Base-by-base conservation (phyloP, 1,140 invertebrate species). In the Plodia interpunctella region DNA sequence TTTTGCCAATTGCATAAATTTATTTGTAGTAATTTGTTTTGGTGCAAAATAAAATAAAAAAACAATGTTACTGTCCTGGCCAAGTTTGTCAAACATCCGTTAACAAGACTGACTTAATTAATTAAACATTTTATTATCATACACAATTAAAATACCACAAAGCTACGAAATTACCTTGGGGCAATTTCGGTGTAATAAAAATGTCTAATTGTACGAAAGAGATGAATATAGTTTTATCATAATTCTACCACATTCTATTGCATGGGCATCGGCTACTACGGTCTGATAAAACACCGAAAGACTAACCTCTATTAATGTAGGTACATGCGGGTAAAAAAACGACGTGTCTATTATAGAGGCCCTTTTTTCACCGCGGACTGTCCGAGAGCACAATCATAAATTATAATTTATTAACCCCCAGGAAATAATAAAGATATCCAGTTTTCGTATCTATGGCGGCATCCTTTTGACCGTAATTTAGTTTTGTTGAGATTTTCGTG, bases 371-470 rank as follows among this genome's bases (percentile, higher is more conserved):
- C 64, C 57, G 59, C 63, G 62, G 65, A 57, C 68, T 66, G 78
- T 62, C 73, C 74, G 9, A 79, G 68, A 81, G 78, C 71, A 76
- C 74, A 77, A 81, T 80, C 79, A 81, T 88, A 87, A 87, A 87
- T 87, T 89, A 87, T 89, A 87, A 87, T 87, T 87, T 87, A 85
- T 75, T 76, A 74, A 70, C 72, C 71, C 62, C 66, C 74, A 83
- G 78, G 73, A 69, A 67, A 63, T 78, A 88, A 89, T 89, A 86
- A 85, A 89, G 87, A 86, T 87, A 89, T 89, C 83, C 63, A 70
- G 65, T 65, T 65, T 69, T 58, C 62, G 62, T 72, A 75, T 78
- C 74, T 72, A 74, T 52, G 77, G 78, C 83, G 82, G 84, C 66
- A 59, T 74, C 55, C 78, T 6, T 73, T 87, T 87, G 74, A 61